Conservation (phyloP, 2,888 invertebrate genomes). For the Saturnia pavonia region DNA sequence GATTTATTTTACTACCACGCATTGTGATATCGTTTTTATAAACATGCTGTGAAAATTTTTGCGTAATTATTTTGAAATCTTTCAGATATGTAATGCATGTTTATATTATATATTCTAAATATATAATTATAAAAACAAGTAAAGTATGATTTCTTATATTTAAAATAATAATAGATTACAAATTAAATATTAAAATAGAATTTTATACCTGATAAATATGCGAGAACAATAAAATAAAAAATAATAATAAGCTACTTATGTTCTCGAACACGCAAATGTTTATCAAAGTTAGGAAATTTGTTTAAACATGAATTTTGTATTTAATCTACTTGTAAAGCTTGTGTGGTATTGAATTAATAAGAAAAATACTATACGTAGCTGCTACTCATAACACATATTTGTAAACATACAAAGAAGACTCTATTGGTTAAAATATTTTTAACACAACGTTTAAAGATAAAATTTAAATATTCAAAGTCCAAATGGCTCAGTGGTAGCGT, state of each 20-base stretch:
- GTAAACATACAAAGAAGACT: neutral
- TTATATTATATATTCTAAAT: too few relatives aligned
- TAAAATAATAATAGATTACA: neutral
- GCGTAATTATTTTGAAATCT: too few relatives aligned
- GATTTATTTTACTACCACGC: neutral
- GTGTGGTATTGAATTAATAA: neutral
- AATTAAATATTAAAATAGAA: neutral
- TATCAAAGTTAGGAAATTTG: constrained; percentile 1
- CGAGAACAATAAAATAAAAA: neutral
- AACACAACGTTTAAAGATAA: neutral
- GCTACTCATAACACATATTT: neutral
- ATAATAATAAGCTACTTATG: neutral
- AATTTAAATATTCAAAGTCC: neutral
- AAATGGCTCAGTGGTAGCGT: neutral
- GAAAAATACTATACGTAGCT: neutral
- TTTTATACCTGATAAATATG: too few relatives aligned
- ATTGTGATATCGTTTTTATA: too few relatives aligned
- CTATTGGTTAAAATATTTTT: neutral
- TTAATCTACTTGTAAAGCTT: neutral
- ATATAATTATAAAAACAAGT: too few relatives aligned
- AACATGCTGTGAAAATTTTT: too few relatives aligned
- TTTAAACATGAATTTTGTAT: constrained; percentile 5
- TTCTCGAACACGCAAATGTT: neutral
- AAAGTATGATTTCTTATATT: too few relatives aligned
- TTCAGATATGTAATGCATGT: too few relatives aligned